Evolutionary conservation across 2,888 invertebrate genomes (phyloP).

Genomic region (Epirrita christyi): DNA sequence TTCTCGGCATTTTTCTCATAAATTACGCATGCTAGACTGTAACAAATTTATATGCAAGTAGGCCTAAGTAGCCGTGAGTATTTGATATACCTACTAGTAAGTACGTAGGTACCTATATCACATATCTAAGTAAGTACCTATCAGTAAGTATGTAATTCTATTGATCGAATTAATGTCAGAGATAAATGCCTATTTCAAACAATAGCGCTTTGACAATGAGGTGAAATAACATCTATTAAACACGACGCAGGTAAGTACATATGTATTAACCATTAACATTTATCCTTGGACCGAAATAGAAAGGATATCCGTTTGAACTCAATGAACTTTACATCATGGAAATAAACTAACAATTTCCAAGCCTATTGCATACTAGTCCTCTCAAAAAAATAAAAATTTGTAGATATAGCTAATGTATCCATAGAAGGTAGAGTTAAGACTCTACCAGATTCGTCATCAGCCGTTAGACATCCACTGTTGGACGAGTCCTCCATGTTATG

Average conservation of each 20-base stretch:
- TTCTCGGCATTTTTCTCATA: conserved; percentile 18
- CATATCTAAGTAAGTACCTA: neutral
- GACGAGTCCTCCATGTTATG: too few species aligned
- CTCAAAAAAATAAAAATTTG: neutral
- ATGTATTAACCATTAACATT: conserved; percentile 67
- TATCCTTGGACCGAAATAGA: conserved; percentile 79
- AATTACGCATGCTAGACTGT: conserved; percentile 1
- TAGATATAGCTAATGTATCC: neutral
- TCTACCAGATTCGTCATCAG: too few species aligned
- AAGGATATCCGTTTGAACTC: conserved; percentile 80
- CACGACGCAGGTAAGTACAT: conserved; percentile 51
- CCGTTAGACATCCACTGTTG: too few species aligned
- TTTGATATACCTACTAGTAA: too few species aligned
- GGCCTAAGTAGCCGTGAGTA: too few species aligned
- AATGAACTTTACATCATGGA: conserved; percentile 48
- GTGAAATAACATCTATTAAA: conserved; percentile 54
- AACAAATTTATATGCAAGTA: neutral
- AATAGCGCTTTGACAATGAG: conserved; percentile 58
- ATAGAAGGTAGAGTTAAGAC: neutral
- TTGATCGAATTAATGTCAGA: conserved; percentile 4
- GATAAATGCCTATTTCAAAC: conserved; percentile 31
- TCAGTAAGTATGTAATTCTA: neutral
- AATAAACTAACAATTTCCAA: conserved; percentile 5
- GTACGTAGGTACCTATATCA: neutral
- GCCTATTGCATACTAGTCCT: conserved; percentile 13